phyloP scores from a whole-genome alignment of 2,113 vertebrate species.

The Lipophrys pholis region DNA sequence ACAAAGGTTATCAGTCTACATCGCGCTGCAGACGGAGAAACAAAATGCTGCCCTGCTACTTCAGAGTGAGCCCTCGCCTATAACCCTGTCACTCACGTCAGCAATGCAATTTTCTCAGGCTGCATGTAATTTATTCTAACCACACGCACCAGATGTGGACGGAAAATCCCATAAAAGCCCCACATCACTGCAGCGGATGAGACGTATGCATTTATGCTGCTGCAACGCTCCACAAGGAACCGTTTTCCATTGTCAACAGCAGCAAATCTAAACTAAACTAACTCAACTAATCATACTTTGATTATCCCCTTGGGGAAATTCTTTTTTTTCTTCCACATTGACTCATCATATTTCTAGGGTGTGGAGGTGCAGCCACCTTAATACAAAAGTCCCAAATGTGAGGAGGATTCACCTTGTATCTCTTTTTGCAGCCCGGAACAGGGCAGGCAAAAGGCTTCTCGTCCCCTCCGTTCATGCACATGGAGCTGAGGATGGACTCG shows the following conservation, averaged over 20 bases:
- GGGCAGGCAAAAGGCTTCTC: constrained; percentile 99
- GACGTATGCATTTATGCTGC: constrained; percentile 66
- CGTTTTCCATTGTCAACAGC: constrained; percentile 41
- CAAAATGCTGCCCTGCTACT: constrained; percentile 29
- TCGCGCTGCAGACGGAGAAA: neutral
- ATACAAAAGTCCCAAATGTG: neutral
- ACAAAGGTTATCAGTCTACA: neutral
- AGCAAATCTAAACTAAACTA: constrained; percentile 12
- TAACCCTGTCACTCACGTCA: constrained; percentile 76
- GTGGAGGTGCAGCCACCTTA: no score
- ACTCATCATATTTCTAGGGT: neutral
- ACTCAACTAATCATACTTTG: constrained; percentile 6
- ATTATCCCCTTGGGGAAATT: neutral
- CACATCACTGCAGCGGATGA: constrained; percentile 69
- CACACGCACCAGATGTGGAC: constrained; percentile 79
- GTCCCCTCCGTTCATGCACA: constrained; percentile 98
- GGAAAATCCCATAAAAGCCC: constrained; percentile 81
- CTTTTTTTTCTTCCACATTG: neutral
- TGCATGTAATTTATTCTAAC: constrained; percentile 80
- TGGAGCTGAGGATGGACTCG: constrained; percentile 97
- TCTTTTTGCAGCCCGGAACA: constrained; percentile 98
- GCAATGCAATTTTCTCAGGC: constrained; percentile 79
- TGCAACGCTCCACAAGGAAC: constrained; percentile 37
- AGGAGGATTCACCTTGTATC: constrained; percentile 91
- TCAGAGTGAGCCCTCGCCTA: constrained; percentile 66